Conservation (phyloP, 2,113 vertebrate species). For the Megatriorchis doriae region DNA sequence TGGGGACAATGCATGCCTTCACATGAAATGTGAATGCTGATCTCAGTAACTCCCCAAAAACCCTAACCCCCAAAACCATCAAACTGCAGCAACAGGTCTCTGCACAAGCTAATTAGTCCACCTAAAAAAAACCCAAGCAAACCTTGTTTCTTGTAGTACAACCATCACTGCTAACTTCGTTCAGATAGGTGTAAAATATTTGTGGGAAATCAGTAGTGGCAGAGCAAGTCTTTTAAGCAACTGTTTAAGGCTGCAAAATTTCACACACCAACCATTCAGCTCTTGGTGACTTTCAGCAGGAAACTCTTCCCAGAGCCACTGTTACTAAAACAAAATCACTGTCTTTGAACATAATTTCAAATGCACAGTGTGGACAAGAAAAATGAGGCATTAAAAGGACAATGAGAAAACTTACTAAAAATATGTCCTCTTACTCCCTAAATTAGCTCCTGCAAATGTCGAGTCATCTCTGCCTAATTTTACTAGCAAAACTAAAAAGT, state of each 20-base stretch:
- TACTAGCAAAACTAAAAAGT: background rate
- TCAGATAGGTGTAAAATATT: background rate
- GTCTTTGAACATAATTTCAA: background rate
- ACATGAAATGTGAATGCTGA: background rate
- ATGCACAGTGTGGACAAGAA: background rate
- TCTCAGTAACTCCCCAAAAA: fast-evolving
- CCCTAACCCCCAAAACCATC: fast-evolving
- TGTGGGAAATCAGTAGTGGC: background rate
- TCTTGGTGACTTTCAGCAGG: background rate
- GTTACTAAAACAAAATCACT: background rate
- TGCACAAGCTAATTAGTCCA: background rate
- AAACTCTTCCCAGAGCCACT: background rate
- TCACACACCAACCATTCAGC: background rate
- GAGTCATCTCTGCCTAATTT: background rate
- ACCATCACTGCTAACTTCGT: background rate
- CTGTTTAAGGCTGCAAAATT: background rate
- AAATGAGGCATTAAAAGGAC: background rate
- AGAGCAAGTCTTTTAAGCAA: background rate
- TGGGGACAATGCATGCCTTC: background rate
- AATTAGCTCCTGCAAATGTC: background rate
- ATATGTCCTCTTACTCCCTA: background rate
- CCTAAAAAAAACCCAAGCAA: background rate
- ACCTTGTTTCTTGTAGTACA: background rate
- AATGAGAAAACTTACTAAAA: background rate
- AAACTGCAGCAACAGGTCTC: background rate